Conservation (phyloP, 2,113 vertebrate species). For the Ornithorhynchus anatinus region DNA sequence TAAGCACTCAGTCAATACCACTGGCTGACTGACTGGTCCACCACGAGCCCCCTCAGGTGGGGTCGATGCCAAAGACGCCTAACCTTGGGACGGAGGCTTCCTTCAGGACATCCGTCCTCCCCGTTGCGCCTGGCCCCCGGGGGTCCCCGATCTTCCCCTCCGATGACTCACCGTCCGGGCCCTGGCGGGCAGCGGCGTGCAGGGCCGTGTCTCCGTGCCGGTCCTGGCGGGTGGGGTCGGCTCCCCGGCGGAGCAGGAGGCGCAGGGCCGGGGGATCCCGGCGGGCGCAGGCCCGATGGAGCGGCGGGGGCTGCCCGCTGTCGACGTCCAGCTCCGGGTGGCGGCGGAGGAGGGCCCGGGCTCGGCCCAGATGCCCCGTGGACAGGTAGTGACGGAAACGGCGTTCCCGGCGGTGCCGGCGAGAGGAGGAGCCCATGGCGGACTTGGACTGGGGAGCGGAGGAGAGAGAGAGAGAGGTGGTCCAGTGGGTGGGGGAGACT, state of each 20-base stretch:
- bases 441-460: constrained; percentile 15
- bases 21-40: too few relatives aligned
- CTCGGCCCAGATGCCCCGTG: constrained; percentile 69
- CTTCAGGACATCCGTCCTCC: background rate
- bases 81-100: background rate
- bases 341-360: constrained; percentile 77
- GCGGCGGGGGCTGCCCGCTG: constrained; percentile 68
- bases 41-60: background rate
- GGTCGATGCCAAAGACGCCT: background rate
- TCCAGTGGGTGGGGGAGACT: rapidly evolving
- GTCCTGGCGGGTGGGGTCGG: constrained; percentile 73
- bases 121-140: background rate
- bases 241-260: constrained; percentile 77
- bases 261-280: constrained; percentile 71
- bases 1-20: too few relatives aligned
- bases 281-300: constrained; percentile 76
- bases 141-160: background rate
- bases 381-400: constrained; percentile 78
- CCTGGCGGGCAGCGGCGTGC: constrained; percentile 74
- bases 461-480: background rate
- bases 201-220: constrained; percentile 75
- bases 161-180: constrained; percentile 65
- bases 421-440: constrained; percentile 66
- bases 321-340: constrained; percentile 74
- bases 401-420: constrained; percentile 37